phyloP scores from a whole-genome alignment of 2,888 invertebrate genomes.

The Dendrolimus houi region DNA sequence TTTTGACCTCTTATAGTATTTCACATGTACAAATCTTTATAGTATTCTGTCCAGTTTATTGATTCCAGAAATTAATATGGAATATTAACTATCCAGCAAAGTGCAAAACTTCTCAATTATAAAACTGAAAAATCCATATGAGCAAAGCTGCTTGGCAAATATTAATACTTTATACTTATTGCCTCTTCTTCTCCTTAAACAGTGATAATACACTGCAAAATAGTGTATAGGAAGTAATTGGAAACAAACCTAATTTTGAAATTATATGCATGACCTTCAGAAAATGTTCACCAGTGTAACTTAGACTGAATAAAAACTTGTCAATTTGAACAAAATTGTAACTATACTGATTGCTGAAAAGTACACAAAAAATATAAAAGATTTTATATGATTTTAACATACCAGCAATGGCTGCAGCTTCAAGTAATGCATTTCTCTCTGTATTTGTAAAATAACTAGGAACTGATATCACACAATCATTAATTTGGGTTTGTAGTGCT shows the following conservation, averaged over 20 bases:
- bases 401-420: constrained; percentile 94
- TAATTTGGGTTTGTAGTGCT: constrained; percentile 92
- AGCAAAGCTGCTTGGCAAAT: too few relatives aligned
- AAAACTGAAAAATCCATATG: too few relatives aligned
- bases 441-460: constrained; percentile 97
- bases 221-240: neutral
- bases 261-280: neutral
- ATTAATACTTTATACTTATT: too few relatives aligned
- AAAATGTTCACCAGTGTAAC: neutral
- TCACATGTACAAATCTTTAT: too few relatives aligned
- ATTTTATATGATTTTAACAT: constrained; percentile 18
- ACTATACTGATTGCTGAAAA: neutral
- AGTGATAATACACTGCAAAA: too few relatives aligned
- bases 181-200: too few relatives aligned
- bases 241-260: neutral
- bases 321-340: constrained; percentile 1
- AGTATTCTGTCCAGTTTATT: too few relatives aligned
- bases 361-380: neutral
- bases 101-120: too few relatives aligned
- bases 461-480: constrained; percentile 95
- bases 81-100: too few relatives aligned
- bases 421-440: constrained; percentile 93
- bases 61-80: too few relatives aligned
- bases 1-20: too few relatives aligned
- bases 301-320: neutral